Base-by-base conservation (phyloP, 2,113 vertebrate species). In the Corythaixoides concolor region DNA sequence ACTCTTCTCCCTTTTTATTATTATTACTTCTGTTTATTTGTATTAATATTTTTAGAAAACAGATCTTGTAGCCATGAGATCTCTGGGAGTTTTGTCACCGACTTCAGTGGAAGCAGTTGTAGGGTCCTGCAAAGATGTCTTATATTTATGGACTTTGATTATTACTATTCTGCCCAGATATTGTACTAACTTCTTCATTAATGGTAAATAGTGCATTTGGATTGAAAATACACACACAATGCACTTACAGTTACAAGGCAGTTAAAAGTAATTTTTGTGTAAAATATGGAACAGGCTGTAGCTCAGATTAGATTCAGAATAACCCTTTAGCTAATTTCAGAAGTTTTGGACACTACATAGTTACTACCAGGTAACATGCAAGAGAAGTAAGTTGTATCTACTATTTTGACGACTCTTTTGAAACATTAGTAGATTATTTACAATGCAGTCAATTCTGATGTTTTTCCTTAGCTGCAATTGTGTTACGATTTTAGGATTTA, bases 101-200 rank as follows among this genome's bases (percentile, higher is more conserved):
- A 21, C 55, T 47, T 69, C 47, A 47, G 11, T 47, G 50, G 55
- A 73, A 90, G 50, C 53, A 47, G 62, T 1, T 43, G 12, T 14
- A 78, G 30, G 37, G 21, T 67, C 35, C 81, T 68, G 24, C 33
- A 50, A 75, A 63, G 30, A 35, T 43, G 8, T 23, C n/a, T 60
- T 6, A 7, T 12, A 4, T 39, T 84, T 43, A 23, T 1, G 11
- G 35, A 37, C 33, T 67, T 28, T 1, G 3, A 41, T 52, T n/a
- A 27, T 35, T 45, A 30, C n/a, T 23, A 0, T 35, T 90, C 50
- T 83, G 23, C 35, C 33, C 20, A 19, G 68, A 52, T 37, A 47
- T 1, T 1, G 0, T 5, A 50, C 6, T 23, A 18, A 3, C 5
- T 5, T 55, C 35, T 52, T 70, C 15, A 37, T 7, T 18, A 74